Base-by-base conservation (phyloP, 2,113 vertebrate genomes). In the Aptenodytes patagonicus region DNA sequence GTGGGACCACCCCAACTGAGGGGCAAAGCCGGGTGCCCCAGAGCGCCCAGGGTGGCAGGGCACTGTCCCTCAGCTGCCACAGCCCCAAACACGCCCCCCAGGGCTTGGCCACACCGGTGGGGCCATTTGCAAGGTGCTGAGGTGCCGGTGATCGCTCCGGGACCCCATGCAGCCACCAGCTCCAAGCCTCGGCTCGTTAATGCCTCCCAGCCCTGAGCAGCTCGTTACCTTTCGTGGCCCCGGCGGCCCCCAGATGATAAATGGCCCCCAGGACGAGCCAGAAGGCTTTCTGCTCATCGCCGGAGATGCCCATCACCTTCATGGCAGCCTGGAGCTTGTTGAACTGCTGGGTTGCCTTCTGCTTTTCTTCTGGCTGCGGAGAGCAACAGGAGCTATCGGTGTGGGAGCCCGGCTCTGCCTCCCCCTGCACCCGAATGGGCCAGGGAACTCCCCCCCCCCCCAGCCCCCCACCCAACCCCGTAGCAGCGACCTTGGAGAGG, bases 261-360 rank as follows among this genome's bases (percentile, higher is more conserved):
- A 99, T 98, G 64, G 99, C 98, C 18, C 99, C 99, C 72, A 99
- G 97, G 87, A 99, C 75, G 22, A 98, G 97, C 98, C 98, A 99
- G 90, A 98, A 98, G 89, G 98, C 99, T 91, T 99, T 99, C 97
- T 99, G 99, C 89, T 99, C 99, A 2, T 99, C 99, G 0, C 95
- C 25, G 10, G 99, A 98, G 96, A 99, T 98, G 68, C 99, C 99
- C 96, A 99, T 98, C 72, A 99, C 99, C 95, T 99, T 99, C 99
- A 99, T 99, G 94, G 99, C 99, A 1, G 99, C 98, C 98, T 99
- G 99, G 15, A 99, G 98, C 96, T 99, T 99, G 76, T 98, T 99
- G 96, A 99, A 99, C 97, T 99, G 99, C 96, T 99, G 99, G 1
- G 97, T 97, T 0, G 99, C 99, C 95, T 99, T 99, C 98, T 99